A percentile compares a stretch with the other conserved stretches of the same genome.
Conservation (phyloP, 2,113 vertebrate genomes). For the Pelecanus crispus region DNA sequence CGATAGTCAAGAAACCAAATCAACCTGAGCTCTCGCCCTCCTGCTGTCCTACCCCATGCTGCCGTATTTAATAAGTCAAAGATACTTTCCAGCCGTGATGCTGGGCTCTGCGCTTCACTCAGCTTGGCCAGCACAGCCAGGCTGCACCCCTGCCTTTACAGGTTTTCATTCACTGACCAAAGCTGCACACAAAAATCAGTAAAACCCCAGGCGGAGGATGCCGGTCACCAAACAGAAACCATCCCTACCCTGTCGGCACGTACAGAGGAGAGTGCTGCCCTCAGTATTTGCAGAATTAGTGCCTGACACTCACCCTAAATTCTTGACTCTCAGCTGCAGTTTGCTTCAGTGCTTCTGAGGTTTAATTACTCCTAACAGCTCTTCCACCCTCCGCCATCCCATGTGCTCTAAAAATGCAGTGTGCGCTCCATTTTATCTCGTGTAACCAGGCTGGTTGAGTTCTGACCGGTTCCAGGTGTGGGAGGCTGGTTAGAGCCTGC, state of each 20-base stretch:
- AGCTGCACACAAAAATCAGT: fast-evolving
- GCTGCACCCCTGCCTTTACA: neutral
- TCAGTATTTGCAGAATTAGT: neutral
- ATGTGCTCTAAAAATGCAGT: neutral
- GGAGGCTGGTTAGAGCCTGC: neutral
- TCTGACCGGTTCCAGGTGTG: neutral
- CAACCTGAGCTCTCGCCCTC: neutral
- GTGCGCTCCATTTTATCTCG: fast-evolving
- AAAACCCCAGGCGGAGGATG: neutral
- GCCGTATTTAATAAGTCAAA: fast-evolving
- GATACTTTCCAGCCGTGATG: neutral
- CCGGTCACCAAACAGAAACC: neutral
- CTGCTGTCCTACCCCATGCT: fast-evolving
- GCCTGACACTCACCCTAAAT: neutral
- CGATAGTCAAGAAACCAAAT: neutral
- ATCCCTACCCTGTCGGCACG: fast-evolving
- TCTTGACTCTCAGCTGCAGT: neutral
- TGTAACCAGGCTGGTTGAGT: neutral
- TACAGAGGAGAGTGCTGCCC: neutral
- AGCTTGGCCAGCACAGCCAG: neutral
- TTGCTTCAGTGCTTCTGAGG: neutral
- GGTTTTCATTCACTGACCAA: fast-evolving
- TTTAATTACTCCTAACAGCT: neutral
- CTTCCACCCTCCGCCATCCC: neutral
- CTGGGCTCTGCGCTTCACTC: neutral